These are phyloP conservation scores for Bothrops alternatus DNA, from an alignment of 2,797 vertebrate species.

Conservation along the genomic window DNA sequence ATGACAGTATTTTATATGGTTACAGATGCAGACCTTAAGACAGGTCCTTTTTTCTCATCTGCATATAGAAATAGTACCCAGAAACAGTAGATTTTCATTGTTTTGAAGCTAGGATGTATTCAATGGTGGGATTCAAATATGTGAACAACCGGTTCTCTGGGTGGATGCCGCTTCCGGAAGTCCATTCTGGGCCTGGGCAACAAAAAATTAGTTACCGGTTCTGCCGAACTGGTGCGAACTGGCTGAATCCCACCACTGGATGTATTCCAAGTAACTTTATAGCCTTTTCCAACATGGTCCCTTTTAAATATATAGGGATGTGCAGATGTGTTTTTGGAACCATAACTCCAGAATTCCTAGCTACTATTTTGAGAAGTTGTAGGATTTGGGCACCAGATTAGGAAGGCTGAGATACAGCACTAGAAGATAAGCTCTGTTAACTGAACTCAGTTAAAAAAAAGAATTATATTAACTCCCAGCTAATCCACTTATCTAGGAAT, in stretches of 20 bases:
- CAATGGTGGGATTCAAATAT: too few relatives aligned
- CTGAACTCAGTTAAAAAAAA: not conserved
- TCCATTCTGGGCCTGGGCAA: too few relatives aligned
- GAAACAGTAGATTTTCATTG: not conserved
- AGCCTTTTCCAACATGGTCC: not conserved
- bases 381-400: not conserved
- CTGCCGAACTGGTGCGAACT: too few relatives aligned
- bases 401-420: not conserved
- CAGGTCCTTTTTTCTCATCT: too few relatives aligned
- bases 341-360: not conserved
- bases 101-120: not conserved
- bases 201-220: too few relatives aligned
- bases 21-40: not conserved
- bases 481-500: not conserved
- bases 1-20: slow-evolving; percentile 26
- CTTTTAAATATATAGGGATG: not conserved
- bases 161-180: too few relatives aligned
- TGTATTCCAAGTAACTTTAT: not conserved
- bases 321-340: not conserved
- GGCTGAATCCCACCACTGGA: not conserved
- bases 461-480: not conserved
- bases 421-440: not conserved
- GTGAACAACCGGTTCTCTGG: too few relatives aligned
- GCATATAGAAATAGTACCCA: not conserved
- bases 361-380: not conserved